Conservation (phyloP, 2,797 vertebrate species). For the Cryptoprocta ferox region DNA sequence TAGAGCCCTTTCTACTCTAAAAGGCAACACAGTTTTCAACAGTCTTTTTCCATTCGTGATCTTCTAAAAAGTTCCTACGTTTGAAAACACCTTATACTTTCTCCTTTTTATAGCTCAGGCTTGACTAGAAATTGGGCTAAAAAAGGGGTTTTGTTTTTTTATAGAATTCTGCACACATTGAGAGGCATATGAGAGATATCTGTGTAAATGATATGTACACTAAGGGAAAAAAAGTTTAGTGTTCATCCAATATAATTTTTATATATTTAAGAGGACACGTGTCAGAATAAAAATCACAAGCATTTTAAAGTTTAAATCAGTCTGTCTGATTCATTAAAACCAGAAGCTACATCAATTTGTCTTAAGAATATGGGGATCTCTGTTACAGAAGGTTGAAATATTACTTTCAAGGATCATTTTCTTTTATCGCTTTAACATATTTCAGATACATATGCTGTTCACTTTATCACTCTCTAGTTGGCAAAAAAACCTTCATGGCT, state of each 20-base stretch:
- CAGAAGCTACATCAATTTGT: background rate
- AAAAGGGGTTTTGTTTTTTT: background rate
- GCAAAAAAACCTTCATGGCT: conserved; percentile 2
- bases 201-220: background rate
- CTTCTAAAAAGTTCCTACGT: background rate
- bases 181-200: background rate
- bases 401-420: conserved; percentile 13
- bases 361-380: conserved; percentile 15
- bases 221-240: conserved; percentile 47
- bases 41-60: background rate
- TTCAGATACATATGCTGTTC: accelerated
- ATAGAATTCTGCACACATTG: conserved; percentile 18
- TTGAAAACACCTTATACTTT: conserved; percentile 32
- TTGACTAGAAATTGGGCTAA: conserved; percentile 22
- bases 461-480: background rate
- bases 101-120: conserved; percentile 3
- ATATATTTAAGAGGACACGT: conserved; percentile 20
- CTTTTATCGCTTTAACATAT: background rate
- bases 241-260: conserved; percentile 38
- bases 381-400: conserved; percentile 32
- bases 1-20: background rate
- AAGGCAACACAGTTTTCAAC: background rate
- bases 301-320: conserved; percentile 40
- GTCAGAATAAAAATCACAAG: conserved; percentile 37
- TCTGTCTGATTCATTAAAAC: conserved; percentile 49